These are phyloP conservation scores for Nasonia giraulti DNA, from an alignment of 1,140 invertebrate species.

Conservation along the genomic window DNA sequence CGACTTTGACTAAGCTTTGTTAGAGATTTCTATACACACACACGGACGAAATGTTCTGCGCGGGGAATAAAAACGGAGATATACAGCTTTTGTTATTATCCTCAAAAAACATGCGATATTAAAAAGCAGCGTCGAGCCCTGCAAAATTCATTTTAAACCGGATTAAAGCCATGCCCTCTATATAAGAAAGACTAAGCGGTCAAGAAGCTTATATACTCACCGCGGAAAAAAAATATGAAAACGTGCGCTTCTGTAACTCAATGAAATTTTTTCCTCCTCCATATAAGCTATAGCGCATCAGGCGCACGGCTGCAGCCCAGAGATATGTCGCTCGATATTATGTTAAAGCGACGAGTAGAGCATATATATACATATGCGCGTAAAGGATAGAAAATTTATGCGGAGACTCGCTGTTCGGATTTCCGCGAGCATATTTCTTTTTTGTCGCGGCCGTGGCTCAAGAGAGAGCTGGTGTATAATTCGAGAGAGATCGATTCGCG, in stretches of 20 bases:
- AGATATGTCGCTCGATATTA: constrained; percentile 24
- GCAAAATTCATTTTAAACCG: background rate
- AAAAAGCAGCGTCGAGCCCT: background rate
- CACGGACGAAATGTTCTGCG: background rate
- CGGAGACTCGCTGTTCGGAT: background rate
- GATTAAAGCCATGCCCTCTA: background rate
- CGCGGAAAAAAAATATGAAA: background rate
- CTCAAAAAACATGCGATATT: background rate
- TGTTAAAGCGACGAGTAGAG: background rate
- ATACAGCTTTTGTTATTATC: background rate
- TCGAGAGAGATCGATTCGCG: background rate
- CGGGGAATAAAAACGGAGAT: background rate
- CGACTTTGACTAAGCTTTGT: constrained; percentile 18
- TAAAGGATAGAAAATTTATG: constrained; percentile 8
- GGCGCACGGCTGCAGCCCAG: background rate
- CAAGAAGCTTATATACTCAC: background rate
- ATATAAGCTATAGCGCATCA: background rate
- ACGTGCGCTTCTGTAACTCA: background rate
- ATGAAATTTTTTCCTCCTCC: background rate
- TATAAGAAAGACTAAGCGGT: constrained; percentile 1
- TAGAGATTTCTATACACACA: background rate
- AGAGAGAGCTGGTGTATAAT: background rate
- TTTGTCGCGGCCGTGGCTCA: background rate
- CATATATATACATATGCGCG: no score
- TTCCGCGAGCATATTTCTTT: background rate